Percentiles rank a stretch among this genome's conserved stretches.
Conservation (phyloP, 2,797 vertebrate genomes). For the Onychomys arenicola region DNA sequence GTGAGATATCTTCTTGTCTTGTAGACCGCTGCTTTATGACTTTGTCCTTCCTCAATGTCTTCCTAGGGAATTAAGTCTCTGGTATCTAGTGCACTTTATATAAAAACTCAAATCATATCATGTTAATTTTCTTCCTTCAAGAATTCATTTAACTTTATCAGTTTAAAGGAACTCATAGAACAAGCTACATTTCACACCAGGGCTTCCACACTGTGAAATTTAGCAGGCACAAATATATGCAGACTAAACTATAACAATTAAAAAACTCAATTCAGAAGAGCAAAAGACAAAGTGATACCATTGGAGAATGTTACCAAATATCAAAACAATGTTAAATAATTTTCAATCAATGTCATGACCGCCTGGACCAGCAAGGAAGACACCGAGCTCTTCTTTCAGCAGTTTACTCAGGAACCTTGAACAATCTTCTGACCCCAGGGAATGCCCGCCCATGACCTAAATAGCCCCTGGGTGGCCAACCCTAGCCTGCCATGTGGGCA, state of each 20-base stretch:
- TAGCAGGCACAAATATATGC: neutral
- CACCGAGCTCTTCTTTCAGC: too few species aligned
- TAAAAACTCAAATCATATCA: neutral
- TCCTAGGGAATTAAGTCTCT: neutral
- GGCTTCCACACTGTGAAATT: neutral
- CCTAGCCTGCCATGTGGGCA: too few species aligned
- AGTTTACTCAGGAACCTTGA: too few species aligned
- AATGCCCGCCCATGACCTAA: too few species aligned
- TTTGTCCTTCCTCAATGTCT: neutral
- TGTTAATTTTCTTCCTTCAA: neutral
- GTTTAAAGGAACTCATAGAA: neutral
- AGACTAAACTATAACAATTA: neutral
- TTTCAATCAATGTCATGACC: too few species aligned
- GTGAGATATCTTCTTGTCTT: neutral
- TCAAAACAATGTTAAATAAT: too few species aligned
- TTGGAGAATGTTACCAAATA: neutral
- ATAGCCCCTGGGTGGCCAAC: too few species aligned
- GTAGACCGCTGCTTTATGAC: neutral
- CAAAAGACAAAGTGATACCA: neutral
- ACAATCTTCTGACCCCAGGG: too few species aligned
- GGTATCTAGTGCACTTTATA: neutral
- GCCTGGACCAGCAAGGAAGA: too few species aligned
- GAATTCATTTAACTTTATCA: neutral
- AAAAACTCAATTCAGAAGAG: neutral
- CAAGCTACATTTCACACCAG: neutral